Evolutionary conservation across 2,888 invertebrate genomes (phyloP), one percentile per base, ranked within the genome.

Genomic region (Alitta virens): DNA sequence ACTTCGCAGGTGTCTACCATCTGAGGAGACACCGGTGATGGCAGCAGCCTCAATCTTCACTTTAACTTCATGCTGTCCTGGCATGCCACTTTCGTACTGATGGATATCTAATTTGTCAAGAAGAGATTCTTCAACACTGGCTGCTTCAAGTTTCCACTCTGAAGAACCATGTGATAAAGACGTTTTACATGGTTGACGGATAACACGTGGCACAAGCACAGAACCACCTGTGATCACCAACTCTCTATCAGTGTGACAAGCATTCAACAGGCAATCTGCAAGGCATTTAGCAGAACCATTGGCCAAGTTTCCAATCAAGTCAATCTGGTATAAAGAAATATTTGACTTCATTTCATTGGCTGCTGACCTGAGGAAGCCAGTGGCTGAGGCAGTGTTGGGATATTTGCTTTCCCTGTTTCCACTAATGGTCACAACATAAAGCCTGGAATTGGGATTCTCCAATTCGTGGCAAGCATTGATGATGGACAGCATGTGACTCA

Each of bases 271-370:
- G 42, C 25, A 25, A 21, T 21, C 21, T 7, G 42, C 16, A 23
- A 56, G 12, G 24, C 24, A n/a, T 33, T 33, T 33, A 12, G 33
- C 33, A 24, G 52, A 25, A 33, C 12, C 7, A 12, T 33, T 12
- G 7, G 5, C 12, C 33, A 33, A 33, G 33, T 33, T 33, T 33
- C 42, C 42, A 42, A 42, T 50, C 49, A 58, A 2, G 18, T n/a
- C 23, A 25, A 50, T 49, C 3, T 24, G 25, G 51, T 56, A 56
- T 16, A 53, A 42, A 9, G 62, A 23, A 26, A 55, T 49, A 40
- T 55, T 42, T 33, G 33, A 33, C 18, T 33, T 49, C n/a, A 62
- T 16, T 38, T 56, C 62, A 24, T 46, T 56, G 24, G 49, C 26
- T 24, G 51, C 62, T 33, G 55, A 43, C 24, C 62, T 26, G 18